Base-by-base conservation (phyloP, 2,888 invertebrate genomes). In the Acrobasis suavella region DNA sequence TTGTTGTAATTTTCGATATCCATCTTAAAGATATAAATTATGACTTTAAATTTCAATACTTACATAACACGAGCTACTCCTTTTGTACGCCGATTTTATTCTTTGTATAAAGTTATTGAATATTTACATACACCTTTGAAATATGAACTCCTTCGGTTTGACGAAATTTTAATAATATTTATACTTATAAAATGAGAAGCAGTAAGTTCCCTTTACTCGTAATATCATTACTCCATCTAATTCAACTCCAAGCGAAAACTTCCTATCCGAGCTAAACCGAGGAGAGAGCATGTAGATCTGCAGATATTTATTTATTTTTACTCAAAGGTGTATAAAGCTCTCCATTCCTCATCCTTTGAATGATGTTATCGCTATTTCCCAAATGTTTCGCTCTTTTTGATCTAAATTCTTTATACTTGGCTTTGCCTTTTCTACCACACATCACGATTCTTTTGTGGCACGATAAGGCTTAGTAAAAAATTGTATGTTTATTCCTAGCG, bases 321-420 rank as follows among this genome's bases (percentile, higher is more conserved):
- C 83, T 87, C 85, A 86, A 86, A 89, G 82, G 82, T 85, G 81
- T 85, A 86, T 82, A 86, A 85, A 86, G 80, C 87, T 83, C 78
- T 80, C 82, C 81, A 85, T 85, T 85, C 82, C 80, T 85, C 85
- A 87, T 87, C 84, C 84, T 89, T 89, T 89, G 88, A 89, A 86
- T 84, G 87, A 85, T 86, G 84, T 87, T 87, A 87, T 89, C 86
- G 82, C 83, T 80, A 86, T 87, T 88, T 86, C 81, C 83, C 83
- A 83, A 89, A 89, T 87, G 82, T 88, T 89, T 83, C 85, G 83
- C 83, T 86, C 87, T 87, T 89, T 87, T 86, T 85, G 87, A 89
- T 89, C 85, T 85, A 85, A 87, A 87, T 84, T 86, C 85, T 82
- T 85, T 87, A 85, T 84, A 86, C 86, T 86, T 83, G 80, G 77